Evolutionary conservation across 2,888 invertebrate species (phyloP), one percentile per base, ranked within the genome.

Genomic region (Cerceris rybyensis): DNA sequence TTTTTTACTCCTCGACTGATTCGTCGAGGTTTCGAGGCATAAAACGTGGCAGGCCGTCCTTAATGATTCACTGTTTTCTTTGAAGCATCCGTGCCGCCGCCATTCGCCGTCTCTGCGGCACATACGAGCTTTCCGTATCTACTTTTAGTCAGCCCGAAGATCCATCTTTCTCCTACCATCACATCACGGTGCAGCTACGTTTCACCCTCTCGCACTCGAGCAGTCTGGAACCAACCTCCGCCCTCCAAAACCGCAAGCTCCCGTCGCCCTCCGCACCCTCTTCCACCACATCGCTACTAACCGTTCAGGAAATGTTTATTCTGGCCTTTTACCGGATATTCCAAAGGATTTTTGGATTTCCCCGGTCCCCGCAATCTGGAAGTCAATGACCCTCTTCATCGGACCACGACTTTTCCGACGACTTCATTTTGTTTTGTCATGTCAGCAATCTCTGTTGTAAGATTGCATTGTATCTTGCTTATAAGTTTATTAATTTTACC

Each of bases 271-370:
- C 76, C 81, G 71, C 75, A 67, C 81, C 58, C 84, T 68, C 82
- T 72, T 76, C 63, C 76, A 67, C 78, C 59, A 73, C 77, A 81
- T 80, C 82, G 83, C 88, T 90, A 90, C 90, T 88, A 90, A 90
- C 90, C 90, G 84, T 91, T 90, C 89, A 81, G 88, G 88, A 88
- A 89, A 90, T 90, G 88, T 90, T 89, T 88, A 88, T 90, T 90
- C 87, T 84, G 81, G 85, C 78, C 86, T 90, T 88, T 88, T 84
- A 80, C 81, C 71, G 75, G 77, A 73, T 78, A 72, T 75, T 87
- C 80, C 72, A 83, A 86, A 87, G 86, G 87, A 89, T 89, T 89
- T 90, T 89, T 87, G 85, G 84, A 88, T 88, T 86, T 87, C 83
- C 66, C 67, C 75, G 77, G 73, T 71, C 43, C 54, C 71, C 74